A percentile compares a stretch with the other conserved stretches of the same genome.
These are phyloP conservation scores for Sepiola atlantica DNA, from an alignment of 2,888 invertebrate genomes.

Conservation along the genomic window DNA sequence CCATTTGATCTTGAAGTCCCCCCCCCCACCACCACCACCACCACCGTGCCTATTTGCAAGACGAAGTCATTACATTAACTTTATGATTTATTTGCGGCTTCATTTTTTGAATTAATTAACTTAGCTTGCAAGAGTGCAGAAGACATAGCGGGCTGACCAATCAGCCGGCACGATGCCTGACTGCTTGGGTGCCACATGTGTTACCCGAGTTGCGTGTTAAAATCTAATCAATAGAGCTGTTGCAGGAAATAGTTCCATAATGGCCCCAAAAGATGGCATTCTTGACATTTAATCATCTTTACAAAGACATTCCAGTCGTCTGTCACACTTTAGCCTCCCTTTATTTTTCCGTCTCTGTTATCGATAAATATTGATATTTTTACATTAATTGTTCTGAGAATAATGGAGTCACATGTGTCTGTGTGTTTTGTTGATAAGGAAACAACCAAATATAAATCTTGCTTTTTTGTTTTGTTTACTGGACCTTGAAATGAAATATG, in stretches of 20 bases:
- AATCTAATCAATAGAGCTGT: background rate
- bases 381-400: background rate
- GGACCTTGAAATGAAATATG: background rate
- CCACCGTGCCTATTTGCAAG: no score
- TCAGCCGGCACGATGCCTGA: background rate
- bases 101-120: background rate
- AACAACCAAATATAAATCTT: background rate
- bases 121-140: background rate
- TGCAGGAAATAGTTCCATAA: background rate
- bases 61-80: background rate
- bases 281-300: background rate
- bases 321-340: background rate
- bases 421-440: background rate
- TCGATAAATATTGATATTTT: background rate
- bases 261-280: background rate
- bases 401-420: background rate
- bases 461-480: background rate
- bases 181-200: background rate
- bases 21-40: background rate
- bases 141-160: background rate
- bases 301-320: background rate
- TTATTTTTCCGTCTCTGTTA: no score
- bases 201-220: background rate
- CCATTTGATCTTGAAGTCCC: background rate
- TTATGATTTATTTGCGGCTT: background rate